Evolutionary conservation across 1,140 invertebrate species (phyloP), one percentile per base, ranked within the genome.

Genomic region (Paraescarpia echinospica): DNA sequence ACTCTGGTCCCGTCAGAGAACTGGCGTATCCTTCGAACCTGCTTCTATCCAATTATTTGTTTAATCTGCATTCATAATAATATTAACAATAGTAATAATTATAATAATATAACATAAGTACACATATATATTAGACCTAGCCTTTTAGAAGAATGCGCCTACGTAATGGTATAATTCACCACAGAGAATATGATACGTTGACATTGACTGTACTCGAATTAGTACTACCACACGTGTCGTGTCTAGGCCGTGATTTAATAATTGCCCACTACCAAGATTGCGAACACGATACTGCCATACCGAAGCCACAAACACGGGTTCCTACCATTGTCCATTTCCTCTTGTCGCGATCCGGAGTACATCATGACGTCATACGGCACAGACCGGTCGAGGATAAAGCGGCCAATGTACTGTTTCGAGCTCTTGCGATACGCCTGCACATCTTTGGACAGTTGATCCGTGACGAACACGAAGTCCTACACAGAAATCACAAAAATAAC

Each of bases 391-490:
- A 91, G 33, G 33, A 22, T 8, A 34, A 91, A 48, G 34, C 51
- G 33, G 27, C 34, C n/a, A 34, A 91, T 91, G 91, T 33, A 34
- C 35, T 33, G 8, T 48, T n/a, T 59, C 34, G 91, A 14, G 12
- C 35, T 35, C 35, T 91, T 91, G 91, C 51, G 35, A n/a, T 35
- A 91, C n/a, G 51, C 18, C 35, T 33, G 33, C 33, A 91, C 51
- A 18, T 33, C 35, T 12, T 34, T 91, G 1, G 14, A 4, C 33
- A 48, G 1, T 34, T 91, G 91, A 35, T 91, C 91, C 8, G 91
- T 91, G 1, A 59, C 35, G 91, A 91, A 91, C 14, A 91, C 51
- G 35, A 91, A 91, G 35, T 91, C 91, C 91, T 91, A 31, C 51
- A 31, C 33, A 77, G 22, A 77, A 31, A 77, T 9, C 59, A 77